Evolutionary conservation across 2,888 invertebrate species (phyloP), one percentile per base, ranked within the genome.

Genomic region (Drosophila percnosoma): DNA sequence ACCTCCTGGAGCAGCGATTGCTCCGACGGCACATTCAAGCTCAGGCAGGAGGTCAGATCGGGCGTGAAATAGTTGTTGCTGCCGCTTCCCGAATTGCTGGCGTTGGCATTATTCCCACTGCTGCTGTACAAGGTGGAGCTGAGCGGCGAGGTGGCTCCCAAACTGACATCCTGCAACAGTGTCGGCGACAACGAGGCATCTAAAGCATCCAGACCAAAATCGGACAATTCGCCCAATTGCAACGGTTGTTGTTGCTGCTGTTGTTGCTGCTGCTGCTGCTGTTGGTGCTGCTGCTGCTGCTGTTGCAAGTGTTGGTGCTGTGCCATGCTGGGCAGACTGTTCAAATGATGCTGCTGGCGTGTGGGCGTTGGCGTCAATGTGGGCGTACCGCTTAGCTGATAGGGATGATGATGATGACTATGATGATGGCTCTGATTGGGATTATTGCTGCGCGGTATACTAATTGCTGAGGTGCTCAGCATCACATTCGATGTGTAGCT

Each of bases 111-210:
- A 53, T 67, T 76, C 45, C 45, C 73, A 63, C 83, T 78, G 73
- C 88, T 81, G 75, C 88, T 82, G 61, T 88, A 88, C 4, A 82
- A 61, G 24, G 87, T 80, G 3, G 78, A 71, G 68, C 82, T 91
- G 48, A 91, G 67, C 1, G 92, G 91, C 15, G 92, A 92, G 38
- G 91, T 90, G 24, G 91, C 91, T 65, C 91, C 89, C 58, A 93
- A 77, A 54, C 91, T 93, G 7, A 93, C 91, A 78, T 93, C 93
- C 72, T 93, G 92, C 53, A 93, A 72, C 24, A 93, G 79, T 13
- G 93, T 91, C 13, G 93, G 93, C 40, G 93, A 93, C 60, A 93
- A 64, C 18, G 93, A 92, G 31, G 92, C 84, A 40, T 93, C 93
- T 72, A 93, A 82, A 8, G 91, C 91, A 68, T 93, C 93, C 68